A percentile compares a stretch with the other conserved stretches of the same genome.
Evolutionary conservation across 1,140 invertebrate species (phyloP).

Genomic region (Magallana angulata): DNA sequence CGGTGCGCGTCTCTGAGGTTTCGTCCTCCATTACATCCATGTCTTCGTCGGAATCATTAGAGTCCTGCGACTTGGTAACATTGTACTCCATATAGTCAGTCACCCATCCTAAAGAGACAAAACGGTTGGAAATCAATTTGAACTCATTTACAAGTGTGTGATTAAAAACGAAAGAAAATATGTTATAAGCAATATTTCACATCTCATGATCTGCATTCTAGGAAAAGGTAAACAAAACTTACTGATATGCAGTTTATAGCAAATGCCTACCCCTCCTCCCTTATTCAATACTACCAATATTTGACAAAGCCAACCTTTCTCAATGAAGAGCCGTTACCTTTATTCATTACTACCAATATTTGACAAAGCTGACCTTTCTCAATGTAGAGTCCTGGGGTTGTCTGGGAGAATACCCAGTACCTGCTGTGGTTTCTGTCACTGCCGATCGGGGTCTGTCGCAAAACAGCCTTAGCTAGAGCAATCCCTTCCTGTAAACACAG

Average conservation of each 20-base stretch:
- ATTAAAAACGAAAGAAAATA: no score
- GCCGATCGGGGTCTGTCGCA: conserved; percentile 77
- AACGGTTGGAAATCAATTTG: not conserved
- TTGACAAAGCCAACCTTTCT: no score
- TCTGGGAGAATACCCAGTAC: conserved; percentile 79
- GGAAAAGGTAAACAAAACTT: no score
- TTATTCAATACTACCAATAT: not conserved
- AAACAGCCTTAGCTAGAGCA: conserved; percentile 69
- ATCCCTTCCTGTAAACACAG: conserved; percentile 71
- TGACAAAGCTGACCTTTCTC: conserved; percentile 75
- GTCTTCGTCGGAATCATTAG: conserved; percentile 58
- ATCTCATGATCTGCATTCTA: no score
- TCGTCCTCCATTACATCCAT: conserved; percentile 24
- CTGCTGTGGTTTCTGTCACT: conserved; percentile 78
- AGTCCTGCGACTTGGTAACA: conserved; percentile 41
- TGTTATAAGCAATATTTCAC: no score
- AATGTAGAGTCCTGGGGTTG: conserved; percentile 79
- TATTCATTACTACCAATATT: no score
- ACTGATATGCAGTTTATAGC: not conserved
- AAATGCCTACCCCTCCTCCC: not conserved
- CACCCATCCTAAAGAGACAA: conserved; percentile 60
- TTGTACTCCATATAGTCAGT: conserved; percentile 62
- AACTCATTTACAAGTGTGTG: no score
- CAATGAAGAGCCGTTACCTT: no score
- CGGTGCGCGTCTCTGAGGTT: not conserved